Base-by-base conservation (phyloP, 2,113 vertebrate genomes). In the Colinus virginianus region DNA sequence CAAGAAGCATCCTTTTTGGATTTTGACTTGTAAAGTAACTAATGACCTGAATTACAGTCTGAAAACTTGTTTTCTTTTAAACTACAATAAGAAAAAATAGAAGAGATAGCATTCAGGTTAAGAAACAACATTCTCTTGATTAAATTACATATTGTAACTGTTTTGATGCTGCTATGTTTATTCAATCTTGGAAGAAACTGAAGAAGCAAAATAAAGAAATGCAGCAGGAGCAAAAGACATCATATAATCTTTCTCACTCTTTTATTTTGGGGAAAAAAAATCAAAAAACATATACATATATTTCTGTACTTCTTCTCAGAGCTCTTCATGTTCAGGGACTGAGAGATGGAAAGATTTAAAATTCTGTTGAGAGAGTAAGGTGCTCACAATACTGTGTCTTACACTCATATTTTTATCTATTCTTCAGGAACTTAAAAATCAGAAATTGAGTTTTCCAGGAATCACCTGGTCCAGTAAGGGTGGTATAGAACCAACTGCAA, bases 171-270 rank as follows among this genome's bases (percentile, higher is more conserved):
- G 12, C 11, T 36, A 4, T 80, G 13, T n/a, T 9, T 16, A 26
- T 20, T 11, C 1, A 38, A 32, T 15, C 46, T 14, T 25, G 18
- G 36, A 69, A 42, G 34, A 79, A 71, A 61, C 0, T 46, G 12
- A 76, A 34, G 36, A 51, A 53, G 59, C 1, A 61, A 83, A 79
- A 69, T 5, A 56, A 61, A 76, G 26, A 68, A 79, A 46, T 56
- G 1, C 8, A 75, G 20, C n/a, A 32, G 9, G 4, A 86, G 12
- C 0, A 38, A 58, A 61, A 7, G 5, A 14, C 1, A 1, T 59
- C 49, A 13, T 40, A 32, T 45, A 86, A 78, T 4, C 32, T 59
- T 49, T 58, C 70, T 78, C 8, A 26, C 1, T 68, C 11, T 38
- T 49, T 16, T n/a, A 6, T 7, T 79, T 61, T 56, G 30, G 26